Evolutionary conservation across 2,113 vertebrate genomes (phyloP).

Genomic region (Charadrius vociferus): DNA sequence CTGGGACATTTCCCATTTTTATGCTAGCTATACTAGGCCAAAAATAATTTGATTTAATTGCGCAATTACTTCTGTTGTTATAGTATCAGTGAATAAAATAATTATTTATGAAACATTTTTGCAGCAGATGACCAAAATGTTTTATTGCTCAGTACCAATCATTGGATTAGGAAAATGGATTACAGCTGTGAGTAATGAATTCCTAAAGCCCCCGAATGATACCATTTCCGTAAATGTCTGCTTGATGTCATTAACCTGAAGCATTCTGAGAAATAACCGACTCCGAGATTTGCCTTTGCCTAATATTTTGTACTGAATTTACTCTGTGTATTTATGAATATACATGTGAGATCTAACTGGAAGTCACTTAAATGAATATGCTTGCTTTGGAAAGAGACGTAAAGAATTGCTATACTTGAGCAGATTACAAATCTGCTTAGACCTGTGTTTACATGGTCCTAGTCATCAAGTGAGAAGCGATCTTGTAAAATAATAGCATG

Average conservation of each 20-base stretch:
- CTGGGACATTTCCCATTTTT: no score
- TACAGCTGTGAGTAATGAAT: conserved; percentile 13
- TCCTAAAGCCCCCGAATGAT: not conserved
- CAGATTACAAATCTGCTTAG: not conserved
- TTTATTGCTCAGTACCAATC: conserved; percentile 2
- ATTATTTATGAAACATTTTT: conserved; percentile 16
- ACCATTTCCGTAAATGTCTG: conserved; percentile 9
- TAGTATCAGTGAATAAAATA: not conserved
- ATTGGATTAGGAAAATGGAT: conserved; percentile 54
- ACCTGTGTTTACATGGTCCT: not conserved
- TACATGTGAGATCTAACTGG: not conserved
- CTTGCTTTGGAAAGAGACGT: not conserved
- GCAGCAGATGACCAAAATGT: not conserved
- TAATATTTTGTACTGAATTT: not conserved
- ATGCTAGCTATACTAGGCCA: not conserved
- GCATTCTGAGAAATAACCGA: not conserved
- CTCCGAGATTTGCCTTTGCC: not conserved
- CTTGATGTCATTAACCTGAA: conserved; percentile 7
- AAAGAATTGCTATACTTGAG: not conserved
- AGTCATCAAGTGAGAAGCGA: not conserved
- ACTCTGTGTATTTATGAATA: not conserved
- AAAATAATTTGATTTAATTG: not conserved
- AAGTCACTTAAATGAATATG: not conserved
- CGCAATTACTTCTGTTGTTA: not conserved
- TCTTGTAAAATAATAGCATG: not conserved